These are phyloP conservation scores for Lanius collurio DNA, from an alignment of 2,113 vertebrate species.

Conservation along the genomic window DNA sequence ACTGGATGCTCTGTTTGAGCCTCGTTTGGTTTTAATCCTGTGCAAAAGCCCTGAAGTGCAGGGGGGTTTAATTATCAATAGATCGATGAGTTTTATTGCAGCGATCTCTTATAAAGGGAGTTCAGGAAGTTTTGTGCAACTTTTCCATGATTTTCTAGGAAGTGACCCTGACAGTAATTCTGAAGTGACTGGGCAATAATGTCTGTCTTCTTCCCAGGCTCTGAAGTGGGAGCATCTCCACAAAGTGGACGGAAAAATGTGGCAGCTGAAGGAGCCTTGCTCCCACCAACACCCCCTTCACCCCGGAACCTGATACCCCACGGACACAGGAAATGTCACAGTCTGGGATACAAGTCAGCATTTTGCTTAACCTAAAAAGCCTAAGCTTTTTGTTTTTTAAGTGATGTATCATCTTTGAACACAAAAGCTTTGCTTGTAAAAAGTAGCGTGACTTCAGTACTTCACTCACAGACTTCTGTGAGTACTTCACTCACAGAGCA, in stretches of 20 bases:
- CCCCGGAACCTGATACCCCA: conserved; percentile 91
- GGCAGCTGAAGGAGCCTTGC: conserved; percentile 80
- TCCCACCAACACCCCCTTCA: conserved; percentile 90
- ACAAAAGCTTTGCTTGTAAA: background rate
- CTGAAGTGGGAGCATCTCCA: conserved; percentile 89
- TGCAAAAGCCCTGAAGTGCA: background rate
- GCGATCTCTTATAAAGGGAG: background rate
- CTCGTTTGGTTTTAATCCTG: background rate
- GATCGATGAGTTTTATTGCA: background rate
- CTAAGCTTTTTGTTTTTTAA: background rate
- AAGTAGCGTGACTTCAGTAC: background rate
- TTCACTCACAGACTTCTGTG: background rate
- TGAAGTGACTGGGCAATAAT: background rate
- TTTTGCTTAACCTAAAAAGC: background rate
- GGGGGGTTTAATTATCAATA: background rate
- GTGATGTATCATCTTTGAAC: background rate
- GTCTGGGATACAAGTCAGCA: conserved; percentile 96
- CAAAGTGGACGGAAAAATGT: conserved; percentile 84
- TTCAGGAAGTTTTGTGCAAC: background rate
- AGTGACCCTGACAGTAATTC: background rate
- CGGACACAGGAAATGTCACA: conserved; percentile 96
- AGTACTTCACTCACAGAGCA: background rate
- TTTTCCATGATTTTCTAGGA: background rate
- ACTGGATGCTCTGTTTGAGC: background rate
- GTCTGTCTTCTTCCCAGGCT: conserved; percentile 68